Percentiles rank a stretch among this genome's conserved stretches.
Conservation (phyloP, 2,888 invertebrate genomes). For the Caenorhabditis sp. region DNA sequence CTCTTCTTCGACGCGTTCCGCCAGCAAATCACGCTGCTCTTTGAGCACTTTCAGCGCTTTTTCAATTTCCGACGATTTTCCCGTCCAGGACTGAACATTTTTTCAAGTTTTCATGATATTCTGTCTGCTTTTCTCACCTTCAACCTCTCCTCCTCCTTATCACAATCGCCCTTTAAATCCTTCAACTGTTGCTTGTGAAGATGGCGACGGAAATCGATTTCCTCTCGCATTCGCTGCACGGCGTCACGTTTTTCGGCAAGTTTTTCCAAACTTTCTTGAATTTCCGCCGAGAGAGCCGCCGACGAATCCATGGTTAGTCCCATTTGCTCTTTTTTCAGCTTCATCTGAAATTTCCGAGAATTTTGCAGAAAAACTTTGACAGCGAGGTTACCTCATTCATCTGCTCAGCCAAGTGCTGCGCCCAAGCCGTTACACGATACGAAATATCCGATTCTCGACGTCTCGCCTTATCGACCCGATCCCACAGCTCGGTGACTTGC, state of each 20-base stretch:
- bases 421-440: conserved; percentile 53
- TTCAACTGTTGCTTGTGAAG: conserved; percentile 57
- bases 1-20: conserved; percentile 42
- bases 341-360: no score
- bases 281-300: conserved; percentile 47
- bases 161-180: conserved; percentile 40
- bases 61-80: conserved; percentile 21
- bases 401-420: conserved; percentile 52
- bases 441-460: conserved; percentile 56
- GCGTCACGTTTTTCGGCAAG: conserved; percentile 48
- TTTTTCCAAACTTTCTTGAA: conserved; percentile 42
- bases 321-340: conserved; percentile 46
- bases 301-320: conserved; percentile 50
- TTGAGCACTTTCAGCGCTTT: conserved; percentile 44
- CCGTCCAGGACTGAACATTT: conserved; percentile 20
- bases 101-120: no score
- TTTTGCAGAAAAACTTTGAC: no score
- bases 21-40: conserved; percentile 30
- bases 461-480: conserved; percentile 64
- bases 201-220: conserved; percentile 54
- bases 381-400: conserved; percentile 45
- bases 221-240: conserved; percentile 49
- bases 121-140: no score
- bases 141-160: conserved; percentile 7
- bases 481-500: conserved; percentile 59